Conservation (phyloP, 2,888 invertebrate genomes). For the Ashinkailepas kermadecensis region DNA sequence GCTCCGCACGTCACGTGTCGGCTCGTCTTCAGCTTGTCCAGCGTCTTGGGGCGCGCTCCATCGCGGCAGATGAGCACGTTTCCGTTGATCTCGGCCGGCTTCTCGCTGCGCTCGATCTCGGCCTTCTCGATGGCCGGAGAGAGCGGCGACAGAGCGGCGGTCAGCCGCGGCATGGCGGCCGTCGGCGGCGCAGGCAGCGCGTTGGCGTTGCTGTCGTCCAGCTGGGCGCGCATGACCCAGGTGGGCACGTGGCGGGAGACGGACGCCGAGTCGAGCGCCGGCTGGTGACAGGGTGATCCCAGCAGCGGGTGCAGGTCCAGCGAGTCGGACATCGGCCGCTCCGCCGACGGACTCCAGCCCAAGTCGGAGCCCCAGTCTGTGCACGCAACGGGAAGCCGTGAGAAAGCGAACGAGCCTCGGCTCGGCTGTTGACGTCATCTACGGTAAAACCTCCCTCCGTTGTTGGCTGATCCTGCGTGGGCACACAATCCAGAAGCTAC, state of each 20-base stretch:
- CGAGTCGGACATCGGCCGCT: neutral
- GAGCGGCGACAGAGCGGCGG: neutral
- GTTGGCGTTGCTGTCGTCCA: constrained; percentile 12
- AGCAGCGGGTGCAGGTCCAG: constrained; percentile 18
- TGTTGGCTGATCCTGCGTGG: no score
- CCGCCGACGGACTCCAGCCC: neutral
- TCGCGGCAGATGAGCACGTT: neutral
- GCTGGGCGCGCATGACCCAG: constrained; percentile 3
- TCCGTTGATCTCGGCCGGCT: constrained; percentile 1
- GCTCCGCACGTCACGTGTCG: neutral
- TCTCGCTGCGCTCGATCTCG: constrained; percentile 12
- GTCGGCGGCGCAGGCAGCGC: neutral
- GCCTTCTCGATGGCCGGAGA: constrained; percentile 16
- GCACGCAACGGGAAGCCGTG: no score
- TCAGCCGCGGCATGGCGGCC: neutral
- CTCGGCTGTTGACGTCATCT: no score
- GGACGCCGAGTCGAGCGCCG: neutral
- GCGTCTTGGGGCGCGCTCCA: neutral
- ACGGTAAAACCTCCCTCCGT: no score
- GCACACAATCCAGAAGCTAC: no score
- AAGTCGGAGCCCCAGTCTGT: neutral
- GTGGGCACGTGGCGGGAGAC: neutral
- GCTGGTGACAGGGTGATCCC: neutral
- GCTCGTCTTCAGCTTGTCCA: neutral
- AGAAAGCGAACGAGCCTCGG: no score